phyloP scores from a whole-genome alignment of 2,113 vertebrate genomes.

The Phoxinus phoxinus region DNA sequence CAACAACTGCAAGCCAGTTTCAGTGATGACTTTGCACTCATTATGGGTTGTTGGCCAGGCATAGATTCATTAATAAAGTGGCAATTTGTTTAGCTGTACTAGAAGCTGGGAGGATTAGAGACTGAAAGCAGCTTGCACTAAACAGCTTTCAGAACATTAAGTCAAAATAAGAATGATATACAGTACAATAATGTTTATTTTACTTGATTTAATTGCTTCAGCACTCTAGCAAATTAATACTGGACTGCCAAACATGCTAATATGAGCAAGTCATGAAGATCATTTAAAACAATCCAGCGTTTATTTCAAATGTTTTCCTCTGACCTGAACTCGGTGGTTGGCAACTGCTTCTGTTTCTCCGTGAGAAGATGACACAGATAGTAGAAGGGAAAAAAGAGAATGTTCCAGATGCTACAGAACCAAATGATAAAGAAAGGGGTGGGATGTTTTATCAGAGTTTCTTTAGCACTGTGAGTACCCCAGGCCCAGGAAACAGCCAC shows the following conservation, averaged over 20 bases:
- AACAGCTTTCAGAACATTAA: conserved; percentile 36
- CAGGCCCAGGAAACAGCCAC: conserved; percentile 60
- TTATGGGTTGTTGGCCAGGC: background rate
- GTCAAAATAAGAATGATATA: conserved; percentile 13
- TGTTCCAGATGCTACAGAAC: conserved; percentile 66
- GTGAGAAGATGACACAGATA: conserved; percentile 56
- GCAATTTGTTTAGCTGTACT: conserved; percentile 34
- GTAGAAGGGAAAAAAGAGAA: conserved; percentile 65
- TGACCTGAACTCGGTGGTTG: conserved; percentile 57
- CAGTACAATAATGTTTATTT: background rate
- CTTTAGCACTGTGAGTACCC: conserved; percentile 56
- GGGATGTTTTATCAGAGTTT: conserved; percentile 45
- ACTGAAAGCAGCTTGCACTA: conserved; percentile 49
- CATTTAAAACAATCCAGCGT: background rate
- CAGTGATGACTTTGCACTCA: background rate
- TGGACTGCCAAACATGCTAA: background rate
- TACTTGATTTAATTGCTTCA: background rate
- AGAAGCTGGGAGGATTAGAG: conserved; percentile 48
- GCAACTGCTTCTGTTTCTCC: conserved; percentile 34
- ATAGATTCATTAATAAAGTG: conserved; percentile 6
- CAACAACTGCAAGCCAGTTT: background rate
- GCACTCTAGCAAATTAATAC: background rate
- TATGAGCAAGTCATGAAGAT: background rate
- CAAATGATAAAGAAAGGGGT: conserved; percentile 66
- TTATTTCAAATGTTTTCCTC: background rate